Base-by-base conservation (phyloP, 2,797 vertebrate genomes). In the Chrosomus eos region DNA sequence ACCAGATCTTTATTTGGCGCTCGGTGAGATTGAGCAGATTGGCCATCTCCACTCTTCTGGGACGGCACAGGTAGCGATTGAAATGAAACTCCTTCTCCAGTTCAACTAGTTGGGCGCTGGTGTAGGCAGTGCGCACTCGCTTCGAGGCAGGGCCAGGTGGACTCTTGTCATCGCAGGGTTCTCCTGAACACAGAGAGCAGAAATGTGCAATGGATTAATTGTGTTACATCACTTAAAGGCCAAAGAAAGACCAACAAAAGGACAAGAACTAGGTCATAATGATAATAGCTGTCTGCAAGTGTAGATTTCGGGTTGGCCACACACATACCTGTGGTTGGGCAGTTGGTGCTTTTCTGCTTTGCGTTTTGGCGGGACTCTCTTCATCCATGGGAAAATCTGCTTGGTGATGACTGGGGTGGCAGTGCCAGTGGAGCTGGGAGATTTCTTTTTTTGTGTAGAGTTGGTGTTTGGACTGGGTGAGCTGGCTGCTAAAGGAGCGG, bases 381-480 rank as follows among this genome's bases (percentile, higher is more conserved):
- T 99, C 98, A 99, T 99, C 98, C 98, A 99, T 53, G 98, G 98
- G 90, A 99, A 99, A 88, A 99, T 99, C 91, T 99, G 98, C 92
- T 99, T 99, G 72, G 96, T 97, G 90, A 99, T 96, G 81, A 96
- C 97, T 48, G 96, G 92, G 36, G 95, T 95, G 90, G 96, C 90
- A 26, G 94, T 91, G 53, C 95, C 94, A 81, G 95, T 92, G 91
- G 92, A 94, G 82, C 95, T 92, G 0, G 97, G 95, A 14, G 95
- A 91, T 62, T 94, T 94, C 94, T 99, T 99, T 94, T 99, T 99
- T 91, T 96, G 95, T 88, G 97, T 92, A 16, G 95, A 93, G 23
- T 94, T 95, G 91, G 94, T 96, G 93, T 95, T 96, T 87, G 97
- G 93, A 87, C 96, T 96, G 75, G 97, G 93, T 40, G 97, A 95